Conservation (phyloP, 53 echinoderm and acorn worm species). For the Mesocentrotus franciscanus region DNA sequence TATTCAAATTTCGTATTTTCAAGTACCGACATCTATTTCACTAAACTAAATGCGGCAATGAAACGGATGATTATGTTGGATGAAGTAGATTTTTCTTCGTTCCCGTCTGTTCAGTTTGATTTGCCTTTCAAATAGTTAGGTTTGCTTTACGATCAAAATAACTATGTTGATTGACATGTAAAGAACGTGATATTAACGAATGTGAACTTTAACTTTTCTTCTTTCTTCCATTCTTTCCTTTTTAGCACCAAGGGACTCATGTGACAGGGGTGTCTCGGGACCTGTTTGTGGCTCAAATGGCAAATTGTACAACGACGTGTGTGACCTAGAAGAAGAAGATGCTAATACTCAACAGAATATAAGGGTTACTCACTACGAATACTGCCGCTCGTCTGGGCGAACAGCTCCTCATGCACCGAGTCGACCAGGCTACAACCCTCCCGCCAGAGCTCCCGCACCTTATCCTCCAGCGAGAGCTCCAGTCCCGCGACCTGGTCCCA, state of each 20-base stretch:
- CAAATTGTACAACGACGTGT: constrained; percentile 5
- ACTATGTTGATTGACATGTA: too few relatives aligned
- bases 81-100: background rate
- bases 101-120: background rate
- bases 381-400: background rate
- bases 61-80: background rate
- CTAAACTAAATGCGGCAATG: background rate
- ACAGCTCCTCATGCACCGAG: constrained; percentile 6
- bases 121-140: too few relatives aligned
- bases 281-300: constrained; percentile 47
- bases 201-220: too few relatives aligned
- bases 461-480: background rate
- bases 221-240: background rate
- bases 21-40: background rate
- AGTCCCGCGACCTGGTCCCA: background rate
- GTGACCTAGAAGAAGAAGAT: constrained; percentile 38
- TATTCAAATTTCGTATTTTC: too few relatives aligned
- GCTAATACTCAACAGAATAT: background rate
- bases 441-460: constrained; percentile 21
- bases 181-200: too few relatives aligned
- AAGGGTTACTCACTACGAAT: background rate
- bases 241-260: constrained; percentile 45
- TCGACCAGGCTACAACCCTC: constrained; percentile 18
- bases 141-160: too few relatives aligned
- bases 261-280: constrained; percentile 37